Conservation (phyloP, 2,888 invertebrate species). For the Gortyna flavago region DNA sequence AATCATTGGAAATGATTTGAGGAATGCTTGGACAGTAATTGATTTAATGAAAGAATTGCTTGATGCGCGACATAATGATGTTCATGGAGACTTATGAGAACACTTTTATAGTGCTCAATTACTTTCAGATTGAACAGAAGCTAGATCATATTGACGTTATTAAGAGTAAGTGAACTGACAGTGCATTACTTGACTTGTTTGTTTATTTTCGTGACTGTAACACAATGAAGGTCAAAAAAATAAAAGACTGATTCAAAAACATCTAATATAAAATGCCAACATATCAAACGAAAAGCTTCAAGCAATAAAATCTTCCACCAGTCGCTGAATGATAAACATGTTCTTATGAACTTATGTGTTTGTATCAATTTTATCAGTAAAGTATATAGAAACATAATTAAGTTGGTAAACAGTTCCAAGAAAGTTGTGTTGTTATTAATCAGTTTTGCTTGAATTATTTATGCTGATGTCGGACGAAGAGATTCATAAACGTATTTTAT, state of each 20-base stretch:
- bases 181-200: not conserved
- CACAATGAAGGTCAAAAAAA: not conserved
- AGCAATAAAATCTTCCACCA: not conserved
- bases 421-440: slow-evolving; percentile 24
- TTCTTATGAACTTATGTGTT: slow-evolving; percentile 3
- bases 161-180: not conserved
- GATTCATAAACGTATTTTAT: not conserved
- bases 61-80: slow-evolving; percentile 53
- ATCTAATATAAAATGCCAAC: not conserved
- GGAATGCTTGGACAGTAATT: slow-evolving; percentile 62
- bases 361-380: slow-evolving; percentile 23
- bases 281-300: not conserved
- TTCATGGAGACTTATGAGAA: slow-evolving; percentile 44
- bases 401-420: slow-evolving; percentile 28
- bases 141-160: not conserved
- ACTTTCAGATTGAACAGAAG: slow-evolving; percentile 16
- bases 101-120: slow-evolving; percentile 44
- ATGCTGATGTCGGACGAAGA: not conserved
- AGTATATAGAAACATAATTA: slow-evolving; percentile 25
- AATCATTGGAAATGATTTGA: slow-evolving; percentile 73
- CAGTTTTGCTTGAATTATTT: slow-evolving; percentile 19
- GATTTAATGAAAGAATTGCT: slow-evolving; percentile 63
- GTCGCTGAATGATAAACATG: slow-evolving; percentile 1
- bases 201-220: not conserved
- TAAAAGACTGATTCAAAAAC: not conserved